Percentiles rank a stretch among this genome's conserved stretches.
These are phyloP conservation scores for Planococcus citri DNA, from an alignment of 1,140 invertebrate species.

Conservation along the genomic window DNA sequence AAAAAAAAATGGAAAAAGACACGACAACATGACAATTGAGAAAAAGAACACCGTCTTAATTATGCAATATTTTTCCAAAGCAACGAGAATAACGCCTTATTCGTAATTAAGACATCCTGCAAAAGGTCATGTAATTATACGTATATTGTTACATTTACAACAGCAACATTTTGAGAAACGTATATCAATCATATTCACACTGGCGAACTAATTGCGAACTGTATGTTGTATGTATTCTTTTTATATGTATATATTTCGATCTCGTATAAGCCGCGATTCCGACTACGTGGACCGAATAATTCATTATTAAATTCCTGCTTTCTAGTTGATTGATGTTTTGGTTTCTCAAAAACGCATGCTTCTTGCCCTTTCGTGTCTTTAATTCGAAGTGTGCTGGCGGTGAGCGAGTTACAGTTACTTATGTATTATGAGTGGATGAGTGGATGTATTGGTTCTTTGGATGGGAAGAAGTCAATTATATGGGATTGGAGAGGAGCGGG, in stretches of 20 bases:
- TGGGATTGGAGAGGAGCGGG: too few relatives aligned
- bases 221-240: not conserved
- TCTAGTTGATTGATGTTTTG: not conserved
- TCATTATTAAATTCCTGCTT: not conserved
- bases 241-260: constrained; percentile 4
- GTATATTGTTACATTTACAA: constrained; percentile 2
- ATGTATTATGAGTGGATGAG: too few relatives aligned
- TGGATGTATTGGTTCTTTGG: too few relatives aligned
- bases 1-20: too few relatives aligned
- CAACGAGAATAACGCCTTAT: not conserved
- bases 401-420: too few relatives aligned
- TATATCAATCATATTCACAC: not conserved
- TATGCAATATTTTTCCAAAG: not conserved
- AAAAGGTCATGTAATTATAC: not conserved
- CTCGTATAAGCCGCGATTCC: not conserved
- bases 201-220: not conserved
- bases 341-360: not conserved
- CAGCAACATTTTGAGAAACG: not conserved
- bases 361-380: too few relatives aligned
- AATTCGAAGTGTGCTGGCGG: too few relatives aligned
- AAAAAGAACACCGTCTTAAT: not conserved
- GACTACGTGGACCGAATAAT: not conserved
- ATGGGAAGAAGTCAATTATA: too few relatives aligned
- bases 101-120: constrained; percentile 1
- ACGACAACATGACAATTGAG: not conserved